Percentiles rank a stretch among this genome's conserved stretches.
Evolutionary conservation across 2,888 invertebrate species (phyloP).

Genomic region (Lepidochrysops patricia): DNA sequence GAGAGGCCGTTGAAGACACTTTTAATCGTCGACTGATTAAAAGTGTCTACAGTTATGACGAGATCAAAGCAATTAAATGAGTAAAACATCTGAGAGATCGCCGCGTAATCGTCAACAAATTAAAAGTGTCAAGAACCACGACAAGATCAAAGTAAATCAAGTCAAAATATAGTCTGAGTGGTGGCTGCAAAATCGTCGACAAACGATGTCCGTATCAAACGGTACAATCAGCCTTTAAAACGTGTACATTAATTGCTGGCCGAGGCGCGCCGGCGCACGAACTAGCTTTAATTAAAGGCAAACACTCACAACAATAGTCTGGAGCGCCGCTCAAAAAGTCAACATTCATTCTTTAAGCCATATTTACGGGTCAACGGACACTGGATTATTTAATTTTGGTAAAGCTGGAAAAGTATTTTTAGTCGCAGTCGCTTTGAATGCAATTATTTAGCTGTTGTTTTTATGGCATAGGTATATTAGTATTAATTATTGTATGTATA

Average conservation of each 20-base stretch:
- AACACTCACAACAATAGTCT: constrained; percentile 23
- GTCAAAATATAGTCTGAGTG: constrained; percentile 8
- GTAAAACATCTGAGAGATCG: not conserved
- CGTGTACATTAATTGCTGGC: constrained; percentile 26
- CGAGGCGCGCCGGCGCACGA: constrained; percentile 22
- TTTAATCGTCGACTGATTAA: too few species aligned
- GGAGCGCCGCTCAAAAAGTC: constrained; percentile 15
- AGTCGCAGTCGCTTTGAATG: not conserved
- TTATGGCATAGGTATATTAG: too few species aligned
- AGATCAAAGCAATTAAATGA: not conserved
- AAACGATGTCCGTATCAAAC: constrained; percentile 4
- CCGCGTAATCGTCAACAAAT: not conserved
- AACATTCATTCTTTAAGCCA: constrained; percentile 17
- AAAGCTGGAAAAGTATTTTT: not conserved
- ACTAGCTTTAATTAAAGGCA: constrained; percentile 28
- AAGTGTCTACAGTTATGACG: not conserved
- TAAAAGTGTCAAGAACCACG: not conserved
- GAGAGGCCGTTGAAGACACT: too few species aligned
- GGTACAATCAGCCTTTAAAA: constrained; percentile 21
- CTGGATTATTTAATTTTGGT: not conserved
- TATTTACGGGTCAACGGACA: constrained; percentile 1
- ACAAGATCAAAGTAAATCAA: not conserved
- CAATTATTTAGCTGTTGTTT: not conserved
- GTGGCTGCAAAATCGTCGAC: not conserved
- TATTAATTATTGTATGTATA: too few species aligned